These are phyloP conservation scores for Mionectes olivaceus DNA, from an alignment of 2,797 vertebrate species.

Conservation along the genomic window DNA sequence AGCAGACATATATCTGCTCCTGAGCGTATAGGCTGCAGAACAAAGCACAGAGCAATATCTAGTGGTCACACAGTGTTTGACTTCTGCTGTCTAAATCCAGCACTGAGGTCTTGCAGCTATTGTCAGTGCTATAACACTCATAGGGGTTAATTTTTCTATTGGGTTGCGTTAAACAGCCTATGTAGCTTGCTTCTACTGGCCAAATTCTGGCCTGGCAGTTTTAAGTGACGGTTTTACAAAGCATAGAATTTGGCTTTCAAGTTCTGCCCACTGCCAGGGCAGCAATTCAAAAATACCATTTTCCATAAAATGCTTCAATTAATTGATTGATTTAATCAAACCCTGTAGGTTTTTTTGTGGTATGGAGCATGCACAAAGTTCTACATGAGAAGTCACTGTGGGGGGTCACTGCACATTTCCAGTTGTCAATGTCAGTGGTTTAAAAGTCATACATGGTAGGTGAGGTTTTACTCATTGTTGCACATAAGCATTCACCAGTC, in stretches of 20 bases:
- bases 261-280: background rate
- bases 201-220: background rate
- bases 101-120: background rate
- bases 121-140: background rate
- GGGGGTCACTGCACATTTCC: background rate
- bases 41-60: conserved; percentile 30
- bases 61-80: background rate
- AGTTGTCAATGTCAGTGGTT: background rate
- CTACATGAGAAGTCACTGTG: background rate
- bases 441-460: accelerated
- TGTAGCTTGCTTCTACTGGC: background rate
- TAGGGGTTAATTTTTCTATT: background rate
- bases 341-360: background rate
- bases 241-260: background rate
- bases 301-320: background rate
- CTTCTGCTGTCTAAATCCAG: background rate
- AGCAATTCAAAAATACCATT: background rate
- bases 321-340: background rate
- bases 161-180: background rate
- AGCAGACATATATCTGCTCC: background rate
- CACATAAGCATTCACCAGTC: background rate
- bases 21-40: background rate
- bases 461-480: background rate
- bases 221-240: background rate
- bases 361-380: background rate